These are phyloP conservation scores for Otus sunia DNA, from an alignment of 2,113 vertebrate species.

Conservation along the genomic window DNA sequence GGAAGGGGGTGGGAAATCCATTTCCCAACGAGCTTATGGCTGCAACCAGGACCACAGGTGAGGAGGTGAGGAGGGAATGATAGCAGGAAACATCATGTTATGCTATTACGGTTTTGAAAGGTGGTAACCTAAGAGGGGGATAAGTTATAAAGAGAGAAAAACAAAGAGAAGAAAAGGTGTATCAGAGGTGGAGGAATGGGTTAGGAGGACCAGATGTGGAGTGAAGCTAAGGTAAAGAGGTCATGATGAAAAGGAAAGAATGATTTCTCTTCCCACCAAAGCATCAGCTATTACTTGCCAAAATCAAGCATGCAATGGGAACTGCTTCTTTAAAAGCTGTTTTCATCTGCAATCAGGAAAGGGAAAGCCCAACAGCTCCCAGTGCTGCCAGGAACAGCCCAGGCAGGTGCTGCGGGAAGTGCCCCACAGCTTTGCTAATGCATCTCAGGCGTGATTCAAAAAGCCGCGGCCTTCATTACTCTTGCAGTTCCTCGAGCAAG, in stretches of 20 bases:
- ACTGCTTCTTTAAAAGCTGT: not conserved
- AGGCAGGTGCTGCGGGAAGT: not conserved
- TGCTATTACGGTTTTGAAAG: not conserved
- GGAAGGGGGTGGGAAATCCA: not conserved
- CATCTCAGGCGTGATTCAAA: not conserved
- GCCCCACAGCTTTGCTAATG: slow-evolving; percentile 28
- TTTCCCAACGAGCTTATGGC: slow-evolving; percentile 9
- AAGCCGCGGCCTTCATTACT: not conserved
- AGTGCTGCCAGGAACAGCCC: not conserved
- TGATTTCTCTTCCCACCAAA: not conserved
- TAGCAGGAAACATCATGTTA: slow-evolving; percentile 48
- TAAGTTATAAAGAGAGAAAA: slow-evolving; percentile 32
- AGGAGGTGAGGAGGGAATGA: slow-evolving; percentile 45
- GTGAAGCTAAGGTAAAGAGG: slow-evolving; percentile 4
- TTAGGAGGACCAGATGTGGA: slow-evolving; percentile 37
- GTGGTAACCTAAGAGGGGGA: not conserved
- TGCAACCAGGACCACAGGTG: slow-evolving; percentile 23
- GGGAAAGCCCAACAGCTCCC: not conserved
- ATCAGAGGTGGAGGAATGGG: not conserved
- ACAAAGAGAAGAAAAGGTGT: not conserved
- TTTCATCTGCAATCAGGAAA: slow-evolving; percentile 7
- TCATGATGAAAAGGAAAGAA: not conserved
- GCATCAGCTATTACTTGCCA: not conserved
- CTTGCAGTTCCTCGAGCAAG: not conserved
- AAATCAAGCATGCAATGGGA: not conserved